Evolutionary conservation across 2,888 invertebrate genomes (phyloP), one percentile per base, ranked within the genome.

Genomic region (Lasiommata megera): DNA sequence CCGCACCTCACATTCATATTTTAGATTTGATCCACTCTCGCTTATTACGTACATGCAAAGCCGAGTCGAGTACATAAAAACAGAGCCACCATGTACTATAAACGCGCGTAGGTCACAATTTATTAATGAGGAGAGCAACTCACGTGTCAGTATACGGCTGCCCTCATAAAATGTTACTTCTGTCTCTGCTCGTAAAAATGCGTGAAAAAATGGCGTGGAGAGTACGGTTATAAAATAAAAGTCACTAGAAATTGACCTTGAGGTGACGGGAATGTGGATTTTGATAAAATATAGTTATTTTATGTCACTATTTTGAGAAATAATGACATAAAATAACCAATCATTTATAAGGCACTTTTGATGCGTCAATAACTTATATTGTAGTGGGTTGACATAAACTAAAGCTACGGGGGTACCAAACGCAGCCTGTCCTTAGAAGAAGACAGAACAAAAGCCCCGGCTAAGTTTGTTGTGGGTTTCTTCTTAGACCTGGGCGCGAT

Each of bases 1-100:
- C 18, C 52, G 38, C 23, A 40, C 28, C 37, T 51, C 46, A 56
- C 58, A 60, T 62, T 57, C 7, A 60, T 62, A 60, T 60, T 62
- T 57, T 48, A 60, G 46, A 17, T 60, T 60, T 54, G 59, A 60
- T 62, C 62, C 56, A 62, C 56, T 62, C 58, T 58, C 58, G 29
- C 60, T 62, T 62, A 57, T 59, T 62, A 59, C 23, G 23, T 43
- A 43, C 48, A 51, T 52, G 31, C 41, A 31, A 41, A 52, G 31
- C 31, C 8, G 16, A 50, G 29, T 54, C 54, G 46, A 44, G 37
- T 51, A 52, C 37, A 56, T 51, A 52, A 52, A 62, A 56, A 59
- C 54, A n/a, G n/a, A 44, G 51, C 46, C 14, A 59, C 48, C 28
- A 12, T 56, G 55, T 54, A 40, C 48, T 28, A 8, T 40, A 29